Evolutionary conservation across 2,888 invertebrate species (phyloP), one percentile per base, ranked within the genome.

Genomic region (Drosophila ezoana): DNA sequence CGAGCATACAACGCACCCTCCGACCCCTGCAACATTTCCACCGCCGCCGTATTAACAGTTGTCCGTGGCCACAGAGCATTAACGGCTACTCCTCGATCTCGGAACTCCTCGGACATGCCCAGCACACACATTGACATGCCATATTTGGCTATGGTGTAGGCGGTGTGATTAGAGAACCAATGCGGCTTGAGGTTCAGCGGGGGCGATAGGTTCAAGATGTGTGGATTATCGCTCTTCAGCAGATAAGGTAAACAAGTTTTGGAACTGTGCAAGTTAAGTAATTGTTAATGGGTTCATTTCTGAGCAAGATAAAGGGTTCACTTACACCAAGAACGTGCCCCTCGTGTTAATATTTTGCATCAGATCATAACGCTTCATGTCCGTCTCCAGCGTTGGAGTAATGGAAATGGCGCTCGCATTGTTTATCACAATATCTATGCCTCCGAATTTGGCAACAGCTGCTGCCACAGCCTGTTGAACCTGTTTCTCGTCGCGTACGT

Each of bases 51-150:
- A 67, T 95, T 95, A 83, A 99, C 97, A 1, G 95, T 96, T 76
- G 98, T 98, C 90, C 94, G 95, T 0, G 99, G 99, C 99, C 99
- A 99, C 0, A 99, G 93, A 0, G 98, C 98, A 93, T 99, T 99
- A 5, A 99, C 98, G 28, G 96, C 98, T 68, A 99, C 95, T 63
- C 96, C 96, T 78, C 94, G 94, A 0, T 94, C 93, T 87, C 94
- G 95, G 89, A 98, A 97, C 93, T 99, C 99, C 79, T 96, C 97
- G 13, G 98, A 95, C 98, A 99, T 98, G n/a, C 99, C 99, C n/a
- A 99, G 93, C 2, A 97, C 98, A 92, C 98, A 99, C 97, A 99
- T 97, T 0, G 98, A 98, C 99, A 99, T 99, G 20, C 98, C 99
- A 91, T 98, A 99, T 91, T 99, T 99, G 0, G 99, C 98, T 95